Conservation (phyloP, 1,140 invertebrate genomes). For the Drosophila equinoxialis region DNA sequence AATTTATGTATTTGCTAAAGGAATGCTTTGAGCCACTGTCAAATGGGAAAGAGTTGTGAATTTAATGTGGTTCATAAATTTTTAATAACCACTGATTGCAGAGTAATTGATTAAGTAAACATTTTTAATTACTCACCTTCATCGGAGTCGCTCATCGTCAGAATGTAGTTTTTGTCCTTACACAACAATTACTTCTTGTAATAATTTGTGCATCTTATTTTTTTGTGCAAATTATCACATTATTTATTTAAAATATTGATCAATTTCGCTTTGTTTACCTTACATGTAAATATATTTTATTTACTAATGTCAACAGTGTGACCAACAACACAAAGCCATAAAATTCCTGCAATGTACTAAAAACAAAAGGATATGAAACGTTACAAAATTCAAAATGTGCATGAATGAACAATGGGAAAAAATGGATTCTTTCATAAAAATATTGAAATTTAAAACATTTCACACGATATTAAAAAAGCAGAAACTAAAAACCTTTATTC, state of each 20-base stretch:
- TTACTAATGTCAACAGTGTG: background rate
- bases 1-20: too few species aligned
- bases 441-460: too few species aligned
- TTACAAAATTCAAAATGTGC: background rate
- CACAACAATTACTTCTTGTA: background rate
- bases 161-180: background rate
- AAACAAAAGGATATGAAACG: background rate
- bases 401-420: too few species aligned
- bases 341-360: background rate
- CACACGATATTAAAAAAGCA: too few species aligned
- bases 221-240: constrained; percentile 16
- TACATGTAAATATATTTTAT: constrained; percentile 17
- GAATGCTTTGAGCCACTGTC: too few species aligned
- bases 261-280: constrained; percentile 66
- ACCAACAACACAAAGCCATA: background rate
- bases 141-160: constrained; percentile 61
- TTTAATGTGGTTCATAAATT: too few species aligned
- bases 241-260: constrained; percentile 21
- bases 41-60: too few species aligned
- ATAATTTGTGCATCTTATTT: constrained; percentile 16
- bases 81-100: background rate
- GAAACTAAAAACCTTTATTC: too few species aligned
- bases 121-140: constrained; percentile 53
- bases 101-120: too few species aligned
- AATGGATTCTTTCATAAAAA: too few species aligned